Evolutionary conservation across 2,797 vertebrate genomes (phyloP).

Genomic region (Leuciscus waleckii): DNA sequence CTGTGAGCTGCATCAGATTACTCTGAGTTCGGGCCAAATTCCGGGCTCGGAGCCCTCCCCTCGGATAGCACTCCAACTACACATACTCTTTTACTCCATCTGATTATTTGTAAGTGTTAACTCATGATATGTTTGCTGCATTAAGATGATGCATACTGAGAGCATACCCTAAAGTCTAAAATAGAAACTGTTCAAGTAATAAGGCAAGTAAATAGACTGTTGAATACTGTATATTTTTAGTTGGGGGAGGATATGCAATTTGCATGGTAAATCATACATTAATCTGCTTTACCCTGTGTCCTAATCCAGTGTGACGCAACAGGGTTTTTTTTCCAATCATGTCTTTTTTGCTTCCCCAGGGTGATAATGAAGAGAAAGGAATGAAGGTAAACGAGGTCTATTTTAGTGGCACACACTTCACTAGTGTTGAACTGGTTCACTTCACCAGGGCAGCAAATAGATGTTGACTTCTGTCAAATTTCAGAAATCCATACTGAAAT

Average conservation of each 20-base stretch:
- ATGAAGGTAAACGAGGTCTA: constrained; percentile 75
- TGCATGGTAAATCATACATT: constrained; percentile 14
- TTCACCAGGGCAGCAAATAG: not conserved
- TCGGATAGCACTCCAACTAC: no score
- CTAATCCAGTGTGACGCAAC: not conserved
- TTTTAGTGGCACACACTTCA: constrained; percentile 12
- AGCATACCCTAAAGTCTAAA: not conserved
- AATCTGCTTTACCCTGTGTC: constrained; percentile 10
- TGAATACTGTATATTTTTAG: not conserved
- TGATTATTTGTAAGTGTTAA: no score
- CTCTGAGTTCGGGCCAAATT: no score
- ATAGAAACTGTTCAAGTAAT: not conserved
- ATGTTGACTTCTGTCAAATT: not conserved
- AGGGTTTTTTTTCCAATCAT: not conserved
- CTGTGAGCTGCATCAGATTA: no score
- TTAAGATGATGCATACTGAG: no score
- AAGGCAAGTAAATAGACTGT: not conserved
- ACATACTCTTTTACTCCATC: no score
- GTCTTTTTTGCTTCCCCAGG: constrained; percentile 71
- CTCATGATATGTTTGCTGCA: no score
- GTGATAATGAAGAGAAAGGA: constrained; percentile 83
- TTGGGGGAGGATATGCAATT: not conserved
- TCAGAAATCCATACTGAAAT: not conserved
- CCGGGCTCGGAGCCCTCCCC: no score
- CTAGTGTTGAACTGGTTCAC: no score